These are phyloP conservation scores for Hydropotes inermis DNA, from an alignment of 2,113 vertebrate genomes.

Conservation along the genomic window DNA sequence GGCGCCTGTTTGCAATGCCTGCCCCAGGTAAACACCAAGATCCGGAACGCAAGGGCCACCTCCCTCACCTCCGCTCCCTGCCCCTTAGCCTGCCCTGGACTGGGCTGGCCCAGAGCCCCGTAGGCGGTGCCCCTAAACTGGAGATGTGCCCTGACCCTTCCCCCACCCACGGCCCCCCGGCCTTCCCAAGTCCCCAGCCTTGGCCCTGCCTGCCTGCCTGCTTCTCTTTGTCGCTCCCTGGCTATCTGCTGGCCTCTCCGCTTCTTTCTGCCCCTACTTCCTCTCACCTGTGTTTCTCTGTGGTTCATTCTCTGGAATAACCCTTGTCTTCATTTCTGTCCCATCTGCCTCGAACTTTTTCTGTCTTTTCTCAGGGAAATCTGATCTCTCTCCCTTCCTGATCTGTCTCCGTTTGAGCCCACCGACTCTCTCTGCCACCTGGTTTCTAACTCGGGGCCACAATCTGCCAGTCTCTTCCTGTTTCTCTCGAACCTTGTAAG, in stretches of 20 bases:
- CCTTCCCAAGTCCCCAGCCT: neutral
- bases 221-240: neutral
- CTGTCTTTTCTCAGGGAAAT: neutral
- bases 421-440: neutral
- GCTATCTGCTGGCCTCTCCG: neutral
- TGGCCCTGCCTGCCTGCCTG: neutral
- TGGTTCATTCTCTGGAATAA: neutral
- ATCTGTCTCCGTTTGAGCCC: neutral
- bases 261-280: neutral
- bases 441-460: neutral
- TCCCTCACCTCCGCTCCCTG: constrained; percentile 60
- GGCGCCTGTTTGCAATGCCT: constrained; percentile 63
- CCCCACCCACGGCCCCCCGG: neutral
- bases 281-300: neutral
- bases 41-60: constrained; percentile 61
- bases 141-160: neutral
- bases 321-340: neutral
- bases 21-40: constrained; percentile 71
- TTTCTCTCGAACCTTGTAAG: neutral
- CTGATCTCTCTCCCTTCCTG: neutral
- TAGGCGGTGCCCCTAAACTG: neutral
- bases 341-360: neutral
- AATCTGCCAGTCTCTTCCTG: neutral
- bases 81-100: neutral
- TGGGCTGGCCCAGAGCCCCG: neutral